These are phyloP conservation scores for Rhopilema esculentum DNA, from an alignment of 30 jellyfish, hydroid and myxozoan species.

Conservation along the genomic window DNA sequence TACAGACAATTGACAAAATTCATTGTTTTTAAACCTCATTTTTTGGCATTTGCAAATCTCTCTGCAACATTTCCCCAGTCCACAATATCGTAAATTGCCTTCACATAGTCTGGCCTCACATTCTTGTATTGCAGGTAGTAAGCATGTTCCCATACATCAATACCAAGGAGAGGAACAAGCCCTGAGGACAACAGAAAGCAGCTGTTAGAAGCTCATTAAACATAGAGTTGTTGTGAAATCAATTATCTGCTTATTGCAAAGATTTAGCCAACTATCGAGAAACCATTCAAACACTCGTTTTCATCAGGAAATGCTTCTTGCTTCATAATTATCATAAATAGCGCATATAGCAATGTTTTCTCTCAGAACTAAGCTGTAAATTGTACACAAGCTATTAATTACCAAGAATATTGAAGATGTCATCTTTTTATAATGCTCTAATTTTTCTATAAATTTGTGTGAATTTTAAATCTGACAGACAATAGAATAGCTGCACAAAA, in stretches of 20 bases:
- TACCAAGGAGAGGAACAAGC: constrained; percentile 96
- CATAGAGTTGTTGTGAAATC: not conserved
- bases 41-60: constrained; percentile 70
- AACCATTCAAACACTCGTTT: not conserved
- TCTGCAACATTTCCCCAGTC: constrained; percentile 98
- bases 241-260: not conserved
- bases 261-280: not conserved
- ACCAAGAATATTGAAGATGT: too few species aligned
- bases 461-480: too few species aligned
- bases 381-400: too few species aligned
- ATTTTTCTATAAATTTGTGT: too few species aligned
- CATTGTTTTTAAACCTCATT: not conserved
- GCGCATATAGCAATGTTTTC: too few species aligned
- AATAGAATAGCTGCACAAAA: too few species aligned
- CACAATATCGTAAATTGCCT: constrained; percentile 86
- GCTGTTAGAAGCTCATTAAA: not conserved
- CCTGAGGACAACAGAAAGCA: constrained; percentile 55
- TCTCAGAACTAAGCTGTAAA: too few species aligned
- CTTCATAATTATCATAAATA: too few species aligned
- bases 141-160: constrained; percentile 99
- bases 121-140: constrained; percentile 98
- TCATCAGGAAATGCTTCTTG: not conserved
- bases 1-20: not conserved
- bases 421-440: too few species aligned
- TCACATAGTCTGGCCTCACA: constrained; percentile 97